Conservation (phyloP, 2,113 vertebrate species). For the Silurus meridionalis region DNA sequence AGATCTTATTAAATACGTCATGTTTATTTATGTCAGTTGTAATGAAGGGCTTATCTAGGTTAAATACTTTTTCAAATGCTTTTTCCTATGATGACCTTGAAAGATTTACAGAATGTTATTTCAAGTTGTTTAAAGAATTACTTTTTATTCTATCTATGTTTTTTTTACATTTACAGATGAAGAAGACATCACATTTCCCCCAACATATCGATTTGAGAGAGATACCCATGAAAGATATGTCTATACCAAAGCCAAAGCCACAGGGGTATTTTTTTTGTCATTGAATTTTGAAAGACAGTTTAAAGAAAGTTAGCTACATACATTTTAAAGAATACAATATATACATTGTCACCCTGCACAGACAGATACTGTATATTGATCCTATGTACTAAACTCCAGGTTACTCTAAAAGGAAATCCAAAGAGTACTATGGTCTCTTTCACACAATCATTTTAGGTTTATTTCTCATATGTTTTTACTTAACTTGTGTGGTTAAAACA, state of each 20-base stretch:
- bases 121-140: too few relatives aligned
- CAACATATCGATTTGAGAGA: conserved; percentile 94
- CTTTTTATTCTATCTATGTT: neutral
- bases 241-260: conserved; percentile 96
- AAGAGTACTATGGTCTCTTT: neutral
- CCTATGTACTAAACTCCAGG: neutral
- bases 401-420: neutral
- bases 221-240: conserved; percentile 87
- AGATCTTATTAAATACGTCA: neutral
- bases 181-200: conserved; percentile 94
- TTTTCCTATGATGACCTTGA: neutral
- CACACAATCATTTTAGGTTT: neutral
- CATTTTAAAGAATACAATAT: neutral
- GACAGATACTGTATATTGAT: neutral
- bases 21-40: neutral
- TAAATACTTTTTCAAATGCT: neutral
- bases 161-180: conserved; percentile 78
- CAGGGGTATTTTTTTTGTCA: conserved; percentile 77
- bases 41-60: neutral
- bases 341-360: neutral
- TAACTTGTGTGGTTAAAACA: neutral
- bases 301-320: neutral
- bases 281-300: conserved; percentile 9
- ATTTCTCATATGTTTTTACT: neutral
- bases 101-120: too few relatives aligned